These are phyloP conservation scores for Horisme vitalbata DNA, from an alignment of 2,888 invertebrate species.

Conservation along the genomic window DNA sequence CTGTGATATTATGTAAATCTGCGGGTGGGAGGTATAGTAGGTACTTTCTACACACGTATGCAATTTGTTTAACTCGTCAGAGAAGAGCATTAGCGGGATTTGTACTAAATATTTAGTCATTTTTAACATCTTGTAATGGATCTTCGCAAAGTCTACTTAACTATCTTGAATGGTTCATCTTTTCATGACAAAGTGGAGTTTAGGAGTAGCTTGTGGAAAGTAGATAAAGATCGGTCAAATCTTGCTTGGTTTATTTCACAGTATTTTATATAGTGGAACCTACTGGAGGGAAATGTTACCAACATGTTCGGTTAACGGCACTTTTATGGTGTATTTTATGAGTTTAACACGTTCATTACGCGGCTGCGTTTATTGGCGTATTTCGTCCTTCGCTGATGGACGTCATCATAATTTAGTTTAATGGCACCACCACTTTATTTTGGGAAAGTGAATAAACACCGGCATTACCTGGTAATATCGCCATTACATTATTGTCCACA, in stretches of 20 bases:
- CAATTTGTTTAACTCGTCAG: too few relatives aligned
- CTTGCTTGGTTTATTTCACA: too few relatives aligned
- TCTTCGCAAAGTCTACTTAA: too few relatives aligned
- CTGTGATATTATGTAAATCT: too few relatives aligned
- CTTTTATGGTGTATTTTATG: conserved; percentile 38
- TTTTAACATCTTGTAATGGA: too few relatives aligned
- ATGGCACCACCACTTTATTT: conserved; percentile 40
- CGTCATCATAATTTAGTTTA: conserved; percentile 48
- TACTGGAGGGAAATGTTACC: conserved; percentile 1
- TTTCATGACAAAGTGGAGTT: conserved; percentile 17
- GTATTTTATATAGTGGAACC: too few relatives aligned
- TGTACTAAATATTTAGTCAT: too few relatives aligned
- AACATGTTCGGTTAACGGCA: conserved; percentile 31
- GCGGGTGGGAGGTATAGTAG: too few relatives aligned
- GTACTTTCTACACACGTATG: too few relatives aligned
- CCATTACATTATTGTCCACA: conserved; percentile 21
- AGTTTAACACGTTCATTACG: conserved; percentile 40
- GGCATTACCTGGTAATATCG: conserved; percentile 26
- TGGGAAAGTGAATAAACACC: conserved; percentile 42
- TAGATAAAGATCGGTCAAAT: too few relatives aligned
- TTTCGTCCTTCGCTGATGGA: conserved; percentile 38
- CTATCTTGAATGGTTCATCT: too few relatives aligned
- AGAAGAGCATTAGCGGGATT: too few relatives aligned
- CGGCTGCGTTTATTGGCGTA: conserved; percentile 31
- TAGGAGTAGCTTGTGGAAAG: not conserved